Evolutionary conservation across 2,888 invertebrate species (phyloP), one percentile per base, ranked within the genome.

Genomic region (Polydrusus cervinus): DNA sequence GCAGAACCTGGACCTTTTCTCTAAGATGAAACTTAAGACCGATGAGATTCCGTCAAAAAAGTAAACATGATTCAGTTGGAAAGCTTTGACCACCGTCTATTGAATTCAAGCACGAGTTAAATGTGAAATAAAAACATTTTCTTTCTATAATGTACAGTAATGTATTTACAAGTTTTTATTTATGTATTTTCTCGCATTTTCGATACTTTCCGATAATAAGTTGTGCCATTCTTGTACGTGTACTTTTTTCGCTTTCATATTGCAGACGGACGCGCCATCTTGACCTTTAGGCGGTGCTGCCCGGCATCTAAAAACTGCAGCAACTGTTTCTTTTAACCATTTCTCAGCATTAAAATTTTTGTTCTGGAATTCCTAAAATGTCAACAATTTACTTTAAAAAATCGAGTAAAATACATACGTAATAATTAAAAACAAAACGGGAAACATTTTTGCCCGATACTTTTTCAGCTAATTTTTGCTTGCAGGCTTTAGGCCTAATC

Each of bases 191-290:
- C 90, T 89, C 10, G 92, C 93, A 51, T 87, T 87, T 9, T 89
- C 84, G 85, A 93, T 88, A 53, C 92, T 91, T 79, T 90, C 89
- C 74, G 90, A 90, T 10, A 93, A 88, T 79, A 92, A 87, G 66
- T 90, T 89, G 81, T 93, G 92, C 86, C 92, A 93, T 53, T 88
- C 86, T n/a, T 86, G 84, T 43, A 87, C 85, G 5, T 89, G 87
- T 45, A 93, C 88, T 85, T 90, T 91, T 78, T 91, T 91, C 9
- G 90, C 89, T 79, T 91, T 91, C 92, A 95, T 93, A 84, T 92
- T 92, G 62, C 92, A 93, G 67, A 90, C 89, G 3, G 90, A 86
- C 8, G 85, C 82, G 0, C 89, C 85, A 83, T 91, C 89, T 85
- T 92, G 90, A n/a, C 90, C 90, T 84, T 89, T 90, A 0, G 90